These are phyloP conservation scores for Clivina fossor DNA, from an alignment of 2,888 invertebrate genomes.

Conservation along the genomic window DNA sequence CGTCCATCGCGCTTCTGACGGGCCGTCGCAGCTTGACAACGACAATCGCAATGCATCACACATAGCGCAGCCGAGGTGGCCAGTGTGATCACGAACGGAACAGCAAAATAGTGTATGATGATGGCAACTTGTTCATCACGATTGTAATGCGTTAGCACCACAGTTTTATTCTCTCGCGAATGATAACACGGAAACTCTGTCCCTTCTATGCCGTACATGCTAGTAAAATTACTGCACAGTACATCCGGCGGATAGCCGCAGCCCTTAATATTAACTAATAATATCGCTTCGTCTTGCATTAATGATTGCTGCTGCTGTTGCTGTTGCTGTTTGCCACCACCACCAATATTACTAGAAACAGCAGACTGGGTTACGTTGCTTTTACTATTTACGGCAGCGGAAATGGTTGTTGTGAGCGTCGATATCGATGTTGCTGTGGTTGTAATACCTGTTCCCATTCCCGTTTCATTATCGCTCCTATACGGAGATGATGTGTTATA, in stretches of 20 bases:
- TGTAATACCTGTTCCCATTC: no score
- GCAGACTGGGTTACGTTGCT: slow-evolving; percentile 15
- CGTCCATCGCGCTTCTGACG: slow-evolving; percentile 65
- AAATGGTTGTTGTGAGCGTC: slow-evolving; percentile 34
- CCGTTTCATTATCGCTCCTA: slow-evolving; percentile 24
- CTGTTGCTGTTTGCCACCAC: not conserved
- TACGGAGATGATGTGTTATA: slow-evolving; percentile 47
- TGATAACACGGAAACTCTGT: slow-evolving; percentile 67
- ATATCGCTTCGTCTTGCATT: slow-evolving; percentile 57
- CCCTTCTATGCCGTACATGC: slow-evolving; percentile 68
- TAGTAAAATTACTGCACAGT: slow-evolving; percentile 74
- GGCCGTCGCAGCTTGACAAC: slow-evolving; percentile 68
- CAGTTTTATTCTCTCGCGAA: slow-evolving; percentile 76
- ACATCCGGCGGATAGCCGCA: slow-evolving; percentile 81
- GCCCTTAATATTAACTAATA: slow-evolving; percentile 80
- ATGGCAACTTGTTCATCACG: slow-evolving; percentile 79
- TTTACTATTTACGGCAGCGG: slow-evolving; percentile 46
- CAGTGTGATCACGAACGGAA: slow-evolving; percentile 80
- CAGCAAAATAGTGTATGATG: slow-evolving; percentile 80
- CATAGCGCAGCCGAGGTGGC: slow-evolving; percentile 83
- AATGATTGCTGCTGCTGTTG: slow-evolving; percentile 41
- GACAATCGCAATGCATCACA: slow-evolving; percentile 85
- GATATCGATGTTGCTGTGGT: slow-evolving; percentile 10
- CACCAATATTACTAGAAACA: not conserved
- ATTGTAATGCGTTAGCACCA: slow-evolving; percentile 82